Base-by-base conservation (phyloP, 2,888 invertebrate genomes). In the Galerucella nymphaeae region DNA sequence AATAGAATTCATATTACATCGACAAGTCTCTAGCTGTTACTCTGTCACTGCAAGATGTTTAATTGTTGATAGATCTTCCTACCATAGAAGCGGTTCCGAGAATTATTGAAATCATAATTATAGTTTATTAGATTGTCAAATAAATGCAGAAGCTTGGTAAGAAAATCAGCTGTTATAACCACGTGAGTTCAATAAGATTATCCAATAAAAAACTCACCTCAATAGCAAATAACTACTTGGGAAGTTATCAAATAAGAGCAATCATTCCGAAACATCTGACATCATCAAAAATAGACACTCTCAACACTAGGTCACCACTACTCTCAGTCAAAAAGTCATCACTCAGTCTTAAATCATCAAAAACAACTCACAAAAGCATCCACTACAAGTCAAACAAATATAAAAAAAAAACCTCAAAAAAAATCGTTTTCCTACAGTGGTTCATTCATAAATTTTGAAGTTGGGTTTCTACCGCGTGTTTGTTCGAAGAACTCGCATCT, bases 401-500 rank as follows among this genome's bases (percentile, higher is more conserved):
- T 11, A 16, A 50, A 41, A n/a, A 62, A 42, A 48, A 71, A 71
- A 30, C 71, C 69, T 66, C 55, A 4, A 4, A 13, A 45, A 16
- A 18, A 16, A 53, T 53, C 16, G 53, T 18, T 18, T 53, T 18
- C 59, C 58, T 53, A 53, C 41, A 61, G 62, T 71, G 78, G 77
- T 78, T 76, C 80, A 81, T 81, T 80, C 80, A 80, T 81, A 76
- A 76, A 76, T 75, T 62, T 72, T 75, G 58, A 61, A 61, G 69
- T 65, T 55, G 57, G 70, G 55, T 10, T 78, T 79, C 77, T 76
- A 78, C 82, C 84, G 85, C 85, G 86, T 86, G 86, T 83, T 86
- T 81, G 83, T 84, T 84, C 84, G 84, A 84, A 85, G 86, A 85
- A 84, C 82, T 84, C 86, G 85, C 81, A 86, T 84, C 86, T 86